Base-by-base conservation (phyloP, 2,888 invertebrate genomes). In the Apocheima hispidaria region DNA sequence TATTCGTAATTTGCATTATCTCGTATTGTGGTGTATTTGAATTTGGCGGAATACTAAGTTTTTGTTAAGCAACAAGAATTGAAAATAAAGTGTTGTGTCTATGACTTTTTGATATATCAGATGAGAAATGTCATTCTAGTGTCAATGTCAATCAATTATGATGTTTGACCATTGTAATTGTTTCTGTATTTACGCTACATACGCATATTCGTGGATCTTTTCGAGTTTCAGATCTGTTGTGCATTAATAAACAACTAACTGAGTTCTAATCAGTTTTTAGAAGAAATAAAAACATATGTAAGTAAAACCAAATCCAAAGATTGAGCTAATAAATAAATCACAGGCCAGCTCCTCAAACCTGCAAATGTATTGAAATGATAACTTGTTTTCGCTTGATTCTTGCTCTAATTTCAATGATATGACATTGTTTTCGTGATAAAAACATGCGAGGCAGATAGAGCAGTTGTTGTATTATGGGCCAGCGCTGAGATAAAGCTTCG, bases 201-300 rank as follows among this genome's bases (percentile, higher is more conserved):
- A 83, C 83, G 81, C 79, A 82, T 79, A 78, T 79, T 70, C 66
- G 63, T 66, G 57, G 58, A 66, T 65, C 60, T 65, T 63, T 55
- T 63, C 12, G 64, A 54, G 70, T 71, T 74, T 60, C 65, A 61
- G 38, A 43, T 28, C 43, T 51, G 44, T 67, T 63, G 60, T 63
- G 46, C 20, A 44, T 28, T 28, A 26, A 16, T 40, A 20, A 20
- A 33, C 20, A 58, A 26, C 16, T 46, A 54, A 30, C 52, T 16
- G 44, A 49, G 21, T 36, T 35, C 20, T 35, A 35, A 51, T 40
- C 44, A 38, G 12, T 28, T 38, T 30, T 10, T n/a, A 61, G 38
- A 7, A 56, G 53, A 50, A 23, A 33, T 18, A 49, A 35, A 36
- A 58, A 56, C 58, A 51, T 40, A 48, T 36, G 67, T 66, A 51